Percentiles rank a stretch among this genome's conserved stretches.
phyloP scores from a whole-genome alignment of 2,888 invertebrate species.

The Notodonta dromedarius region DNA sequence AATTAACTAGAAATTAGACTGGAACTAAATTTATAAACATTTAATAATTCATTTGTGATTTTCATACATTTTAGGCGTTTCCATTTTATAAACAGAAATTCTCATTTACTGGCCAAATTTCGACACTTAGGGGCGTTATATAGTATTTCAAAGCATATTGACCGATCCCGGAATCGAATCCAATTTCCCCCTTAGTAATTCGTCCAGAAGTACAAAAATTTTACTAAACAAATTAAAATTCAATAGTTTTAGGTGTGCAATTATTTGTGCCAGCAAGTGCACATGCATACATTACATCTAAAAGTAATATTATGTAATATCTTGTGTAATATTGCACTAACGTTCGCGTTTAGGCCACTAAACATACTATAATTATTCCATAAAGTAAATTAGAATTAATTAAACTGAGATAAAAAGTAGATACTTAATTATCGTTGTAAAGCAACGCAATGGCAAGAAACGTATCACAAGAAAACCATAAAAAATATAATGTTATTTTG shows the following conservation, averaged over 20 bases:
- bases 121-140: no score
- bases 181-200: no score
- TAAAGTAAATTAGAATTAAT: constrained; percentile 4
- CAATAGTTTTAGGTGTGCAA: constrained; percentile 19
- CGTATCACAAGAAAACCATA: constrained; percentile 27
- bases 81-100: no score
- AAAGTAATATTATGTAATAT: constrained; percentile 21
- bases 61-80: no score
- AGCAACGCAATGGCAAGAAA: constrained; percentile 59
- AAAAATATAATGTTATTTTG: constrained; percentile 2
- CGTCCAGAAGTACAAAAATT: no score
- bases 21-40: no score
- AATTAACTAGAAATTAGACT: no score
- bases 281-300: constrained; percentile 21
- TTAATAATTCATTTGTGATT: no score
- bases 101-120: no score
- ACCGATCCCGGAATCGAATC: no score
- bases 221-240: not conserved
- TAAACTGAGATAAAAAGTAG: not conserved
- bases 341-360: constrained; percentile 50
- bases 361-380: not conserved
- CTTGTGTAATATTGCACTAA: constrained; percentile 58
- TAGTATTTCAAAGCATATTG: no score
- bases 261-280: constrained; percentile 48
- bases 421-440: constrained; percentile 49